Evolutionary conservation across 2,797 vertebrate genomes (phyloP), one percentile per base, ranked within the genome.

Genomic region (Apogon hyalosoma): DNA sequence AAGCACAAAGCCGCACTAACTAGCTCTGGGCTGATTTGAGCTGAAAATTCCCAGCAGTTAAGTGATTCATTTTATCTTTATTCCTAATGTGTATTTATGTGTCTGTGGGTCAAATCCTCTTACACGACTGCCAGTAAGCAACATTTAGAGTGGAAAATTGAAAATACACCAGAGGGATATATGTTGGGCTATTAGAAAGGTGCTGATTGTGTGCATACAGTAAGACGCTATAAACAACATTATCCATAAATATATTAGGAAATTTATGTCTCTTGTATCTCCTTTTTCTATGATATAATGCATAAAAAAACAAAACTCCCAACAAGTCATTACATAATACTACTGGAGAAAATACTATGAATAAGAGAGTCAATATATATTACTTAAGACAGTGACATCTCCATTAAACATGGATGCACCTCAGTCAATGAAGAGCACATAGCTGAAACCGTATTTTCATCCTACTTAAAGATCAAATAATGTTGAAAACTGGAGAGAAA

Each of bases 41-140:
- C 71, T 56, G 64, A 18, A 79, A 71, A 75, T 64, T 72, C 43
- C 15, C 63, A 62, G 70, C 67, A 62, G 76, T 81, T 77, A 58
- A 79, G 68, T 60, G 60, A 73, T 62, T 76, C 8, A 58, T 75
- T 80, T 81, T 52, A 83, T 85, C 72, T 78, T 52, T 38, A 59
- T 68, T 76, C 52, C 46, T 78, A 80, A 83, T 77, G 84, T 86
- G 85, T 72, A 73, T 83, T 88, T 82, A 85, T 86, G 73, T 33
- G 73, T 82, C 58, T 70, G 65, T 3, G 61, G 73, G 60, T 87
- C 76, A 80, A 83, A 87, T 87, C 80, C 77, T 79, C 84, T 87
- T 83, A 84, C 42, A 63, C 7, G 45, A 38, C 45, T 45, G 66
- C 58, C 61, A 72, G 71, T 79, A 71, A 82, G 79, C 69, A 78